phyloP scores from a whole-genome alignment of 2,888 invertebrate species.

The Metallyticus violacea region DNA sequence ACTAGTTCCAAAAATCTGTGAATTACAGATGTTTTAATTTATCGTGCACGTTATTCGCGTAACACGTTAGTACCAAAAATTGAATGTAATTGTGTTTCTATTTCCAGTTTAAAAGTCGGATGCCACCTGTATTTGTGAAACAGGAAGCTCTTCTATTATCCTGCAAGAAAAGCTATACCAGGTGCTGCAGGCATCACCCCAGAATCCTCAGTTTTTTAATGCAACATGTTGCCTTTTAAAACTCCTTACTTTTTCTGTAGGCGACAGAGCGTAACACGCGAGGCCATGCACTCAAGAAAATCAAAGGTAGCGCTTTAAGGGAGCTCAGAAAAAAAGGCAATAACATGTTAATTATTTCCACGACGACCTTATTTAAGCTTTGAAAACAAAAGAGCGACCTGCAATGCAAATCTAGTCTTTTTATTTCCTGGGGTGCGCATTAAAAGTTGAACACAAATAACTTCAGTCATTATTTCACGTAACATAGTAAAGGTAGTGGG shows the following conservation, averaged over 20 bases:
- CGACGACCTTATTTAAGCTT: not conserved
- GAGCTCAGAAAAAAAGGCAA: not conserved
- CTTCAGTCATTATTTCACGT: not conserved
- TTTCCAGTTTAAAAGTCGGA: too few relatives aligned
- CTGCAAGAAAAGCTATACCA: too few relatives aligned
- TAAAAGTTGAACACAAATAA: not conserved
- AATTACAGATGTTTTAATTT: too few relatives aligned
- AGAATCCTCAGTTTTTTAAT: not conserved
- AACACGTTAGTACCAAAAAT: too few relatives aligned
- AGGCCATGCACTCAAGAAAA: not conserved
- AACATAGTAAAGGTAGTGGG: not conserved
- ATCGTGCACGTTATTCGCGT: too few relatives aligned
- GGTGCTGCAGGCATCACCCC: too few relatives aligned
- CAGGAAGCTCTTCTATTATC: too few relatives aligned
- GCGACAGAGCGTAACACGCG: not conserved
- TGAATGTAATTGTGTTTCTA: too few relatives aligned
- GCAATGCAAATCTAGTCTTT: not conserved
- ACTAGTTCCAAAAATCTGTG: too few relatives aligned
- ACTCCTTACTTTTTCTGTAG: not conserved
- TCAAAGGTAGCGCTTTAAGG: too few relatives aligned
- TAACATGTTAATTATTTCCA: not conserved
- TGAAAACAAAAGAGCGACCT: too few relatives aligned
- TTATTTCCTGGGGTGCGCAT: not conserved
- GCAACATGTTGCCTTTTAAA: not conserved
- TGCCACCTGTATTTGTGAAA: too few relatives aligned